phyloP scores from a whole-genome alignment of 1,140 invertebrate genomes.

The Himalopsyche phryganea region DNA sequence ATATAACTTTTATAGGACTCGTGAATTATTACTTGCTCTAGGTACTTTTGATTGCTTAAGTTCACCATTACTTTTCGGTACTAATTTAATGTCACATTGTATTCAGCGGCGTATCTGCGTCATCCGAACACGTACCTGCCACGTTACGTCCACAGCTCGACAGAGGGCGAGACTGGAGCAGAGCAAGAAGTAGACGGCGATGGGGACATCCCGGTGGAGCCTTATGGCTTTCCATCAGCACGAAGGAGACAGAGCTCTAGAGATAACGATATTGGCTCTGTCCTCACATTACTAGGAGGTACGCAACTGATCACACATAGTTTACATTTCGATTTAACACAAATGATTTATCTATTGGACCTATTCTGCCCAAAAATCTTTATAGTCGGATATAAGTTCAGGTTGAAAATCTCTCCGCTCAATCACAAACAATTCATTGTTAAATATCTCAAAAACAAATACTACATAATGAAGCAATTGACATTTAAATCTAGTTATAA shows the following conservation, averaged over 20 bases:
- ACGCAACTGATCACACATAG: background rate
- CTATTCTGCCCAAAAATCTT: background rate
- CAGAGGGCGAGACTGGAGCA: slow-evolving; percentile 59
- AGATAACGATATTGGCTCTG: slow-evolving; percentile 54
- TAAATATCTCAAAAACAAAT: background rate
- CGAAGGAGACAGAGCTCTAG: slow-evolving; percentile 57
- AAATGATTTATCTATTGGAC: background rate
- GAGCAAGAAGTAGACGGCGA: slow-evolving; percentile 44
- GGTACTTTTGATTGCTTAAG: no score
- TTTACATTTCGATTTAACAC: no score
- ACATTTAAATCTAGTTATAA: no score
- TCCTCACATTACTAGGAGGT: slow-evolving; percentile 54
- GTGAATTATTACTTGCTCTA: no score
- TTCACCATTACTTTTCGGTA: no score
- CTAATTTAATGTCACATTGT: no score
- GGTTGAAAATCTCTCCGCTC: background rate
- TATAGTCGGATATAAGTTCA: background rate
- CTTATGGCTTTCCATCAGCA: slow-evolving; percentile 65
- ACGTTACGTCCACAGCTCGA: slow-evolving; percentile 64
- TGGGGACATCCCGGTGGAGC: slow-evolving; percentile 53
- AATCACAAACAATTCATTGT: background rate
- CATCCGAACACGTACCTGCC: slow-evolving; percentile 85
- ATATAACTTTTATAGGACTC: no score
- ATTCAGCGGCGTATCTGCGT: slow-evolving; percentile 65
- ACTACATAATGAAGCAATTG: no score